These are phyloP conservation scores for Yponomeuta evonymella DNA, from an alignment of 2,888 invertebrate genomes.

Conservation along the genomic window DNA sequence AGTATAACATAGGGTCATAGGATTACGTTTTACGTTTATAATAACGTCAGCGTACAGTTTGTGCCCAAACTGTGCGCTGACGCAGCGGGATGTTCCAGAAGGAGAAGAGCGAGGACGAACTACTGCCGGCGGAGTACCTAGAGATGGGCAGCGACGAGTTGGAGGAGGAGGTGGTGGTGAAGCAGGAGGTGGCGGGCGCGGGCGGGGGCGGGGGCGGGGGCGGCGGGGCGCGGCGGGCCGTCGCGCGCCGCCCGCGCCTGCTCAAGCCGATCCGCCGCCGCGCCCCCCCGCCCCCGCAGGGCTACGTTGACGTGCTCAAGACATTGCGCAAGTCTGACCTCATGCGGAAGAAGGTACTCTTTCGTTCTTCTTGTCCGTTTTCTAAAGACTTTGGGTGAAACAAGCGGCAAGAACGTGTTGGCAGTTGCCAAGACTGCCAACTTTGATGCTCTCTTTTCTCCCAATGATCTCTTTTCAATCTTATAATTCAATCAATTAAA, in stretches of 20 bases:
- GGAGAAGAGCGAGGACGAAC: constrained; percentile 23
- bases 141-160: constrained; percentile 20
- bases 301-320: constrained; percentile 20
- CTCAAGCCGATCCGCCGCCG: neutral
- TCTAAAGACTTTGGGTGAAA: too few relatives aligned
- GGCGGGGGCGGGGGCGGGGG: neutral
- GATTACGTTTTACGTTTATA: too few relatives aligned
- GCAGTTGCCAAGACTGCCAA: too few relatives aligned
- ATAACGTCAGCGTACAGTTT: too few relatives aligned
- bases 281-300: neutral
- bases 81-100: constrained; percentile 3
- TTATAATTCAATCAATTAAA: too few relatives aligned
- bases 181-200: constrained; percentile 21
- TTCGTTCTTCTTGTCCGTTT: too few relatives aligned
- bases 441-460: too few relatives aligned
- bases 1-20: too few relatives aligned
- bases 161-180: constrained; percentile 35
- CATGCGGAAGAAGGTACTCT: neutral
- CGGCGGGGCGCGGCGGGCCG: neutral
- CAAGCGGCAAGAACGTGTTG: too few relatives aligned
- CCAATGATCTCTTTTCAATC: too few relatives aligned
- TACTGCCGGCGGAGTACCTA: constrained; percentile 23
- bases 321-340: constrained; percentile 19
- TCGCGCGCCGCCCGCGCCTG: neutral
- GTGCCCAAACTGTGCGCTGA: neutral